phyloP scores from a whole-genome alignment of 2,797 vertebrate genomes.

The Acanthurus lineatus region DNA sequence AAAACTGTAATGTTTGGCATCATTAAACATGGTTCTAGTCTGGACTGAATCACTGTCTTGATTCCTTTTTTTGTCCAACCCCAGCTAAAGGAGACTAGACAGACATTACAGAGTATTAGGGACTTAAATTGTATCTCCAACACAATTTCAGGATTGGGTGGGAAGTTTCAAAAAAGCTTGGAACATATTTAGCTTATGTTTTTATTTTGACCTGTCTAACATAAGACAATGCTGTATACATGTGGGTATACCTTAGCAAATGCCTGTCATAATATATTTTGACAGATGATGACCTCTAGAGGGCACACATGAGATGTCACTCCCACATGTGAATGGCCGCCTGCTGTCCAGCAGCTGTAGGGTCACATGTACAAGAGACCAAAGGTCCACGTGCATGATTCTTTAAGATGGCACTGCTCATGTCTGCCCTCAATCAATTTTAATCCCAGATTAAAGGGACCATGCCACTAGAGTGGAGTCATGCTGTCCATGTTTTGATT shows the following conservation, averaged over 20 bases:
- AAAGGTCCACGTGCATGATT: conserved; percentile 71
- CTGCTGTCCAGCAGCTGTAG: conserved; percentile 44
- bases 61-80: not conserved
- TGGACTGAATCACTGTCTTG: not conserved
- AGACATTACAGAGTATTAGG: conserved; percentile 3
- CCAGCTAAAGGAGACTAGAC: not conserved
- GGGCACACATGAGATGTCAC: conserved; percentile 42
- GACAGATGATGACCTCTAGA: conserved; percentile 59
- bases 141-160: not conserved
- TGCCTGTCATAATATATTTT: not conserved
- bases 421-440: conserved; percentile 78
- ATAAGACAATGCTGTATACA: not conserved
- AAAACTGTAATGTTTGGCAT: not conserved
- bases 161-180: not conserved
- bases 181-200: not conserved
- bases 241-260: not conserved
- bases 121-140: not conserved
- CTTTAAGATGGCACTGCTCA: conserved; percentile 80
- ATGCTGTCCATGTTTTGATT: conserved; percentile 62
- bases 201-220: not conserved
- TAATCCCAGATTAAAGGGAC: conserved; percentile 84
- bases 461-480: conserved; percentile 65
- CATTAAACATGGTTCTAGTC: not conserved
- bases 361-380: conserved; percentile 66
- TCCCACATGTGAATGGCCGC: conserved; percentile 21